Percentiles rank a stretch among this genome's conserved stretches.
Evolutionary conservation across 2,113 vertebrate genomes (phyloP).

Genomic region (Saguinus midas): DNA sequence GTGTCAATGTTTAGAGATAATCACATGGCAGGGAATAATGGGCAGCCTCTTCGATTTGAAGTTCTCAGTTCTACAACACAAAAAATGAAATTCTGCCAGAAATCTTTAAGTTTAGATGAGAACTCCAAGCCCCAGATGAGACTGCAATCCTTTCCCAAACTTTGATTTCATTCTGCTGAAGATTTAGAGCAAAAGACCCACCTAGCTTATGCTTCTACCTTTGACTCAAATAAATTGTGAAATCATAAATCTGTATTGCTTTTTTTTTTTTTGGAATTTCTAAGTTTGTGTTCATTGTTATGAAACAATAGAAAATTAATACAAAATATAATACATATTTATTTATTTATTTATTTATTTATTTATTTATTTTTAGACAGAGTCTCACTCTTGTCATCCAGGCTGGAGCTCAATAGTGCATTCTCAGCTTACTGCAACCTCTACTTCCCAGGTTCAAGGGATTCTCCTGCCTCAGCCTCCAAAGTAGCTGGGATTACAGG

Average conservation of each 20-base stretch:
- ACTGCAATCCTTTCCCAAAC: background rate
- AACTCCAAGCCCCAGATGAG: background rate
- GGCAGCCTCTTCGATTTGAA: background rate
- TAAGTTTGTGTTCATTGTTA: background rate
- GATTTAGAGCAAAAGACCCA: background rate
- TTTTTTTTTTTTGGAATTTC: background rate
- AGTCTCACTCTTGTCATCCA: too few species aligned
- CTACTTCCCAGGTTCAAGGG: too few species aligned
- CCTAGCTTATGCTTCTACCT: background rate
- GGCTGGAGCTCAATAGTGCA: too few species aligned
- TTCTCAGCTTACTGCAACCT: too few species aligned
- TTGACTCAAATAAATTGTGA: background rate
- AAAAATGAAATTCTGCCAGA: background rate
- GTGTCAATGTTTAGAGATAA: background rate
- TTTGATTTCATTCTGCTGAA: background rate
- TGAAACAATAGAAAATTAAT: background rate
- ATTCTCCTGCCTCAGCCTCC: too few species aligned
- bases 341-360: too few species aligned
- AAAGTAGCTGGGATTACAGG: too few species aligned
- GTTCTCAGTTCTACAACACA: fast-evolving
- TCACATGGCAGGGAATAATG: background rate
- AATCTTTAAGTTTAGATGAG: background rate
- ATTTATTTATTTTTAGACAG: too few species aligned
- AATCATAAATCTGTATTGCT: background rate
- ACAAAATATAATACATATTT: background rate